These are phyloP conservation scores for Spodoptera litura DNA, from an alignment of 1,140 invertebrate genomes.

Conservation along the genomic window DNA sequence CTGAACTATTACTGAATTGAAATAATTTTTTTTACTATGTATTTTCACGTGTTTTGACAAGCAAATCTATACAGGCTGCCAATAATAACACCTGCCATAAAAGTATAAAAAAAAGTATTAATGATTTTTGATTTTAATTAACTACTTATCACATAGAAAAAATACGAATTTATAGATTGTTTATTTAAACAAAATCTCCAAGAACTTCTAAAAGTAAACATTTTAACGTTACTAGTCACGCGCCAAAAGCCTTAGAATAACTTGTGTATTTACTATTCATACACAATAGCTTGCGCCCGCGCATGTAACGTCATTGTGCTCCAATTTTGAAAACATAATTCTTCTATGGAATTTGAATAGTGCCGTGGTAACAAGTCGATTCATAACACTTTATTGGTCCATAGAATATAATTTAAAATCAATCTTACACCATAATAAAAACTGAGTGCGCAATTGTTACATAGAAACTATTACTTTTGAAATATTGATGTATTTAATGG, in stretches of 20 bases:
- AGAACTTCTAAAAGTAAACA: constrained; percentile 71
- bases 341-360: background rate
- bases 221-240: constrained; percentile 61
- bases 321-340: constrained; percentile 1
- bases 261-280: constrained; percentile 6
- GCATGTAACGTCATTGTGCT: constrained; percentile 1
- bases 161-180: constrained; percentile 44
- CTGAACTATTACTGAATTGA: too few species aligned
- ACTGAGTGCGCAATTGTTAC: too few species aligned
- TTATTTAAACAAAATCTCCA: constrained; percentile 69
- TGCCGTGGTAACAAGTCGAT: background rate
- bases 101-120: too few species aligned
- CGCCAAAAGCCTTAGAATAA: constrained; percentile 24
- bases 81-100: too few species aligned
- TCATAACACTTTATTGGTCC: background rate
- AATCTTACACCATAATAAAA: too few species aligned
- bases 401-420: too few species aligned
- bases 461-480: too few species aligned
- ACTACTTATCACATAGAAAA: too few species aligned
- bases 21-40: too few species aligned
- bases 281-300: constrained; percentile 4
- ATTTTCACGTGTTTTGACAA: too few species aligned
- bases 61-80: background rate
- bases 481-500: too few species aligned
- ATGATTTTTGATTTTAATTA: too few species aligned